Evolutionary conservation across 2,113 vertebrate genomes (phyloP).

Genomic region (Ciconia stormi): DNA sequence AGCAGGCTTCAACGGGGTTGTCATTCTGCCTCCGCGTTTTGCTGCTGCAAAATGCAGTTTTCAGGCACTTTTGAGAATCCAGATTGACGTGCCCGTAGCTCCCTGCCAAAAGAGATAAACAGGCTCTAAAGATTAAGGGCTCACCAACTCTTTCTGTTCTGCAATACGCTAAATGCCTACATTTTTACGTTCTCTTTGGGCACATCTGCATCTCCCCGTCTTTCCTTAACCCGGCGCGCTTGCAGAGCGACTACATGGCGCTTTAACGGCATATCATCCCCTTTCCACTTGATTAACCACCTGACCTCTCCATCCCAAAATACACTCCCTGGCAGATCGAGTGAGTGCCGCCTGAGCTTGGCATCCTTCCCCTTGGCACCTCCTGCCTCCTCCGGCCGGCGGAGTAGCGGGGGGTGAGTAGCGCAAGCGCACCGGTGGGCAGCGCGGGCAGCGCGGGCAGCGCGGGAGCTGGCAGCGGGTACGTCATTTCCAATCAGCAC

Average conservation of each 20-base stretch:
- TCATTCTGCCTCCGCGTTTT: rapidly evolving
- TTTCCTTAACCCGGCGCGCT: neutral
- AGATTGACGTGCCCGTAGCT: rapidly evolving
- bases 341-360: neutral
- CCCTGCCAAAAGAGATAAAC: neutral
- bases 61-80: neutral
- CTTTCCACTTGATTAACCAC: neutral
- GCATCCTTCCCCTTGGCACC: neutral
- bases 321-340: rapidly evolving
- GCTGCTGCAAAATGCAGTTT: neutral
- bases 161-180: rapidly evolving
- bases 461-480: neutral
- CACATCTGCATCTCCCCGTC: rapidly evolving
- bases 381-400: rapidly evolving
- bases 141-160: neutral
- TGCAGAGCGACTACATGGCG: neutral
- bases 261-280: neutral
- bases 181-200: neutral
- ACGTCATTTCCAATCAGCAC: neutral
- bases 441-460: neutral
- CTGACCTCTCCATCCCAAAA: neutral
- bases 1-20: rapidly evolving
- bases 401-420: neutral
- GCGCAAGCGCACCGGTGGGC: rapidly evolving
- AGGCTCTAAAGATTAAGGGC: neutral